phyloP scores from a whole-genome alignment of 2,113 vertebrate species.

The Hystrix brachyura region DNA sequence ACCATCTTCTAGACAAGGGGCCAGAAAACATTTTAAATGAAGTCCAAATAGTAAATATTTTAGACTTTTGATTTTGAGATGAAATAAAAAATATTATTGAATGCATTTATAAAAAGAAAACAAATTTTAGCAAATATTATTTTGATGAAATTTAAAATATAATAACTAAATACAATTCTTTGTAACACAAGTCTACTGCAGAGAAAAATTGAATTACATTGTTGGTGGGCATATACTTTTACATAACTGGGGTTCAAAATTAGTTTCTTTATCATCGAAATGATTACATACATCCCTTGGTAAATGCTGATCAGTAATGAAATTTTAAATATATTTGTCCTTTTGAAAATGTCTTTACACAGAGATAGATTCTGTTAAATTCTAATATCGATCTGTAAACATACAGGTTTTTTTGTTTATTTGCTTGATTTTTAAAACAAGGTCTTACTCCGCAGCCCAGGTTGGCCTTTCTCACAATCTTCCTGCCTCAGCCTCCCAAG shows the following conservation, averaged over 20 bases:
- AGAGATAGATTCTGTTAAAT: background rate
- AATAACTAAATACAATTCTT: background rate
- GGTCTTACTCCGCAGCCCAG: background rate
- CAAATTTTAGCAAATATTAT: background rate
- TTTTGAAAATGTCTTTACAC: slow-evolving; percentile 1
- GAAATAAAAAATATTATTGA: slow-evolving; percentile 45
- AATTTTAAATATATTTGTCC: background rate
- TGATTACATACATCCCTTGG: background rate
- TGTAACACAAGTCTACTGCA: background rate
- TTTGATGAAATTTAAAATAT: slow-evolving; percentile 20
- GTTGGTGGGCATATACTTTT: background rate
- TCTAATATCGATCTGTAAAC: background rate
- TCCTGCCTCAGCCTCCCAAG: background rate
- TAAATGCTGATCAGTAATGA: background rate
- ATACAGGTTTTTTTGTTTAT: background rate
- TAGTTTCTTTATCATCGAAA: background rate
- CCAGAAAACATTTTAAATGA: background rate
- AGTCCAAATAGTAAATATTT: background rate
- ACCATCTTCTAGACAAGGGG: background rate
- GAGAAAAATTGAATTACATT: slow-evolving; percentile 27
- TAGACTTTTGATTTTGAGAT: background rate
- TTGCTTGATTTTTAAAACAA: background rate
- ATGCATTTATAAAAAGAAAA: background rate
- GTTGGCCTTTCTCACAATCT: background rate
- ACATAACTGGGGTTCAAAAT: background rate